A percentile compares a stretch with the other conserved stretches of the same genome.
Conservation (phyloP, 2,797 vertebrate species). For the Labroides dimidiatus region DNA sequence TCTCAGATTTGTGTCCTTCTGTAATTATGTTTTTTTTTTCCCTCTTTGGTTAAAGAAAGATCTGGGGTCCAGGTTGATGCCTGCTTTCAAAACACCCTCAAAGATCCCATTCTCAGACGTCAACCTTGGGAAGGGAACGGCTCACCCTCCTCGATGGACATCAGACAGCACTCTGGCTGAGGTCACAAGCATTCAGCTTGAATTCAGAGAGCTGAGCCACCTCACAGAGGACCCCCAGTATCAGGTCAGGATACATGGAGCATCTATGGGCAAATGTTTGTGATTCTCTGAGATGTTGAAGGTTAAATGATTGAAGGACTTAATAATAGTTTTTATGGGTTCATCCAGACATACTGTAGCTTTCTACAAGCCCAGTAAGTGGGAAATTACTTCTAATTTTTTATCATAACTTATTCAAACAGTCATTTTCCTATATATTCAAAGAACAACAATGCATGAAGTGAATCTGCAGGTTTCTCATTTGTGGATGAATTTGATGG, state of each 20-base stretch:
- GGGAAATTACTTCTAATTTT: slow-evolving; percentile 43
- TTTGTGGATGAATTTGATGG: background rate
- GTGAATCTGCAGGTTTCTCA: background rate
- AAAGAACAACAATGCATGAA: background rate
- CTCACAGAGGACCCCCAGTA: slow-evolving; percentile 90
- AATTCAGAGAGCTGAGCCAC: slow-evolving; percentile 95
- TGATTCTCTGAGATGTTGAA: slow-evolving; percentile 4
- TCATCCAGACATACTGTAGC: slow-evolving; percentile 1
- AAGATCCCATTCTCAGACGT: slow-evolving; percentile 96
- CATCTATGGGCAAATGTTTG: background rate
- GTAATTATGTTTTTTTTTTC: slow-evolving; percentile 1
- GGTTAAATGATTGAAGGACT: slow-evolving; percentile 1
- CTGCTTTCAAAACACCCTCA: slow-evolving; percentile 95
- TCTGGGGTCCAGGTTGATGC: slow-evolving; percentile 93
- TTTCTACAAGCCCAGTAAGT: slow-evolving; percentile 27
- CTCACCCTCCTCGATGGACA: slow-evolving; percentile 95
- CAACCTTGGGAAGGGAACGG: slow-evolving; percentile 95
- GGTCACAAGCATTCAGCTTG: slow-evolving; percentile 97
- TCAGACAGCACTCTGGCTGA: slow-evolving; percentile 97
- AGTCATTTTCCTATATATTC: background rate
- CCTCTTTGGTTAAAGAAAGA: slow-evolving; percentile 88
- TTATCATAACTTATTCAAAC: slow-evolving; percentile 19
- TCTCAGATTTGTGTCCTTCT: background rate
- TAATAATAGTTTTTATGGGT: slow-evolving; percentile 24
- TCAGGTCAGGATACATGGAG: slow-evolving; percentile 77